phyloP scores from a whole-genome alignment of 2,113 vertebrate species.

The Sardina pilchardus region DNA sequence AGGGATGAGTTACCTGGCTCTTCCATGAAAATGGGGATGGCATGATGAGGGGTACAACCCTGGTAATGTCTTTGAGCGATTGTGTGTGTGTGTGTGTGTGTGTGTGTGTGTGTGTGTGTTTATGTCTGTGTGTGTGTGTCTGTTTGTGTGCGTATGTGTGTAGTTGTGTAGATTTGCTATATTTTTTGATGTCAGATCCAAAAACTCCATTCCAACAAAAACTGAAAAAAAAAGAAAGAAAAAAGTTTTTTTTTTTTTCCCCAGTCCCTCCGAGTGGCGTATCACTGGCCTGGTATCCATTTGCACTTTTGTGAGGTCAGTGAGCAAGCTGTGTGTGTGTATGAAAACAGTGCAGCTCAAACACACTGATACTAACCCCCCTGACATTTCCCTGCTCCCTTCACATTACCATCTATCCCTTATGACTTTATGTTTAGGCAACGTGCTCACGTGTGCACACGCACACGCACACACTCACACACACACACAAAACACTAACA shows the following conservation, averaged over 20 bases:
- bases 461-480: not conserved
- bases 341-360: slow-evolving; percentile 27
- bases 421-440: not conserved
- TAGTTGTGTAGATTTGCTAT: slow-evolving; percentile 8
- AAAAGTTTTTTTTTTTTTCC: not conserved
- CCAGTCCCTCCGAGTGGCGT: slow-evolving; percentile 11
- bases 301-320: slow-evolving; percentile 26
- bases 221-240: not conserved
- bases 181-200: slow-evolving; percentile 22
- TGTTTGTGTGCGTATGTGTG: not conserved
- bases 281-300: slow-evolving; percentile 13
- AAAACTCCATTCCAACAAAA: slow-evolving; percentile 3
- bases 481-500: slow-evolving; percentile 12
- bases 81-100: slow-evolving; percentile 27
- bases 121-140: not conserved
- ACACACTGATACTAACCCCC: slow-evolving; percentile 33
- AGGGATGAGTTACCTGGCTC: slow-evolving; percentile 35
- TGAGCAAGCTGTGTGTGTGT: not conserved
- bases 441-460: not conserved
- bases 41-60: slow-evolving; percentile 12
- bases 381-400: slow-evolving; percentile 31
- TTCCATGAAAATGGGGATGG: slow-evolving; percentile 18
- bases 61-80: slow-evolving; percentile 16
- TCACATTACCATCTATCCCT: not conserved
- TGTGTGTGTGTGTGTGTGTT: not conserved